A percentile compares a stretch with the other conserved stretches of the same genome.
Conservation (phyloP, 2,888 invertebrate genomes). For the Elaeidobius kamerunicus region DNA sequence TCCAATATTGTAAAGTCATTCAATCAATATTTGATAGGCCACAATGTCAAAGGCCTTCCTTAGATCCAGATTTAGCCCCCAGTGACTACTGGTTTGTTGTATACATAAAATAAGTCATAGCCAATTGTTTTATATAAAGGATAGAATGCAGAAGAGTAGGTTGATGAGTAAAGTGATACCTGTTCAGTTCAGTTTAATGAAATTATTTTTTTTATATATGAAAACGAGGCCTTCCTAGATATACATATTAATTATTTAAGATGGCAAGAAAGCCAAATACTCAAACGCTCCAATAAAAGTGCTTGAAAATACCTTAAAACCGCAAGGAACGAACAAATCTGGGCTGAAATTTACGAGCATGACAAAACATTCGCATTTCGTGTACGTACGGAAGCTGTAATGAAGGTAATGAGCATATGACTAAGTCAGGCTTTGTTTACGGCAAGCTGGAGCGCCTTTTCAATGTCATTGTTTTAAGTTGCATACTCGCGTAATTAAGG, state of each 20-base stretch:
- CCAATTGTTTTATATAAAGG: no score
- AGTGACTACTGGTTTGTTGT: no score
- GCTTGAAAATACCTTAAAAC: neutral
- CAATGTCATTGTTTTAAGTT: slow-evolving; percentile 22
- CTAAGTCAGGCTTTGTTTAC: slow-evolving; percentile 34
- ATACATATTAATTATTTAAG: neutral
- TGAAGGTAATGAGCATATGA: slow-evolving; percentile 34
- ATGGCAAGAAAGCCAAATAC: neutral
- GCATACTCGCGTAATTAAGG: slow-evolving; percentile 20
- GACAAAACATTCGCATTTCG: slow-evolving; percentile 12
- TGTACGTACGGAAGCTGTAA: slow-evolving; percentile 22
- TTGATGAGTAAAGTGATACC: neutral
- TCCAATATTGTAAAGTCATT: no score
- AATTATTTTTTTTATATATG: neutral
- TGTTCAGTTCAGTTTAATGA: neutral
- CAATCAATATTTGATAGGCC: no score
- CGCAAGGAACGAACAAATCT: neutral
- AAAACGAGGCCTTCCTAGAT: neutral
- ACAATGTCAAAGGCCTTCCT: no score
- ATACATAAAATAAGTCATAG: no score
- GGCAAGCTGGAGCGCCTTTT: slow-evolving; percentile 20
- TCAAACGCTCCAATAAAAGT: neutral
- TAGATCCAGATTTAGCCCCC: no score
- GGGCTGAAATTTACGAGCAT: slow-evolving; percentile 6
- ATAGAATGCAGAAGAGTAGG: no score